Base-by-base conservation (phyloP, 2,888 invertebrate species). In the Rhopalosiphum nymphaeae region DNA sequence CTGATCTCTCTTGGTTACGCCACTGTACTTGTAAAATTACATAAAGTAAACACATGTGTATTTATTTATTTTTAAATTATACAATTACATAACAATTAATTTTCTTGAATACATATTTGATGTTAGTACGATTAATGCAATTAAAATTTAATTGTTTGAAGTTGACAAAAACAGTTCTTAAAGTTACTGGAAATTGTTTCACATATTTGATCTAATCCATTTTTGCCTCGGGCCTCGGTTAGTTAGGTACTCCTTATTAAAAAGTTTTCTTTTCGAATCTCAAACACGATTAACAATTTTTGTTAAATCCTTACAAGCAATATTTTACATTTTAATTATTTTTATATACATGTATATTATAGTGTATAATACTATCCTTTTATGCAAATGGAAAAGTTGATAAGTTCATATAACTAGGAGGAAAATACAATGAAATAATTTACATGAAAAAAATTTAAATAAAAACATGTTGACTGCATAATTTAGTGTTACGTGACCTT, bases 181-280 rank as follows among this genome's bases (percentile, higher is more conserved):
- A 88, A 88, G 88, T 88, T 53, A 86, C 89, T 89, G 13, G 29
- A 89, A 89, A 36, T 56, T 56, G 42, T 56, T 89, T 89, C 89
- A 89, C 56, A 56, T 42, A 57, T 89, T 89, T 89, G 26, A 56
- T 56, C 26, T 42, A 56, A 88, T 89, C 56, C 5, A 89, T 89
- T 89, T 89, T 56, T 56, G 56, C 56, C 26, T 2, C 42, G 0
- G 42, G 89, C 13, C 16, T n/a, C 5, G 13, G 42, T 89, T 89
- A 86, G 78, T 78, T 49, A 88, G 53, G 25, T 53, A 88, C 25
- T 36, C 25, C n/a, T 25, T 36, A 85, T 46, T 46, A 29, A 42
- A 25, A 88, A 89, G 89, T 89, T 89, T 89, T 56, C 56, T 57
- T 56, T 89, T 89, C 56, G 11, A 89, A 89, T 89, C 42, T 26